Evolutionary conservation across 1,140 invertebrate genomes (phyloP), one percentile per base, ranked within the genome.

Genomic region (Diprion similis): DNA sequence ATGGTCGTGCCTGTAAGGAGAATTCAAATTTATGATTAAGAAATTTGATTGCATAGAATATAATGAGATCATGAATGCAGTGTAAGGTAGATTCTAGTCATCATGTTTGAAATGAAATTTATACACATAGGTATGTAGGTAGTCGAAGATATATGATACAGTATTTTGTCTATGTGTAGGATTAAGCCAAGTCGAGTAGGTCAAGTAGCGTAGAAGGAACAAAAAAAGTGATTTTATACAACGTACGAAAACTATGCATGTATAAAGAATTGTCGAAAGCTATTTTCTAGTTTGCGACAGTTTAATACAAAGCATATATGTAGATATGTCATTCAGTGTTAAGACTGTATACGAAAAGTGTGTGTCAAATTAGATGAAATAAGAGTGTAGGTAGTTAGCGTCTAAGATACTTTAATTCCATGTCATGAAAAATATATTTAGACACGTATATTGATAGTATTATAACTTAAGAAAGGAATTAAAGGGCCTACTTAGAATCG

Each of bases 341-440:
- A 83, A 85, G 84, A 85, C 84, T 85, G 84, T 84, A 80, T 85
- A 84, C 69, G 80, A 79, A 80, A 79, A 81, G 78, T 83, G 75
- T 80, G 83, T 84, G 83, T 85, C 84, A 84, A 85, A 83, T 83
- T 84, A 84, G 83, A 77, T 47, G 78, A 76, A 59, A 80, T 73
- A 71, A 78, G 75, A 77, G 75, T 45, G 66, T 75, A 77, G 71
- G 1, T 65, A 71, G 3, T 73, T 79, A 69, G 72, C 46, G 73
- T 73, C 68, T 51, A 24, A 19, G 45, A 64, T 45, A 64, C 24
- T 46, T 17, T 71, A 13, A 19, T 71, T 71, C 59, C 70, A 77
- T 37, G 73, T 77, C 68, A 75, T 4, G 68, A 66, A 66, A 75
- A 68, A 72, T 73, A 69, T 75, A 47, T 76, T 75, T 81, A 78